These are phyloP conservation scores for Cotesia congregata DNA, from an alignment of 2,888 invertebrate species.

Conservation along the genomic window DNA sequence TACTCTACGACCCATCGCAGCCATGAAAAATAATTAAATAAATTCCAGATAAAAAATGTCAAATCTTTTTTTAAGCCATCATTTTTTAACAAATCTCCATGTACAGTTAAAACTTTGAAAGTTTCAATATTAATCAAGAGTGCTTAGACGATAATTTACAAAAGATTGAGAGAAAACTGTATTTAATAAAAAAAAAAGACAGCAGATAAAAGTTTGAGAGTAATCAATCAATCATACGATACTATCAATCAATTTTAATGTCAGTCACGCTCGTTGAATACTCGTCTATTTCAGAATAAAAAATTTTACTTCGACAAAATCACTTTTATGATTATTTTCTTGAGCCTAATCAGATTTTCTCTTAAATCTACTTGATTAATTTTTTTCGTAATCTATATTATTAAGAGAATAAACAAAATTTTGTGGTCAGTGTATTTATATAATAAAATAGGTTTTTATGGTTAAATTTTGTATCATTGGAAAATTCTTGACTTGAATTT, in stretches of 20 bases:
- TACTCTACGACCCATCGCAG: neutral
- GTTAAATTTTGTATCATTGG: too few relatives aligned
- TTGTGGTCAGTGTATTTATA: too few relatives aligned
- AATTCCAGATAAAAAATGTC: neutral
- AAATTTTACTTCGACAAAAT: conserved; percentile 2
- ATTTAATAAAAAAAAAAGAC: conserved; percentile 22
- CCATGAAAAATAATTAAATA: neutral
- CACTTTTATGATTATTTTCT: neutral
- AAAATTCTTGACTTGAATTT: too few relatives aligned
- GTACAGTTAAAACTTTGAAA: neutral
- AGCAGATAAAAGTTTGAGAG: conserved; percentile 18
- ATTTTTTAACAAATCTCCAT: neutral
- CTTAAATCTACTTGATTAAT: neutral
- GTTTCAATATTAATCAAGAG: conserved; percentile 14
- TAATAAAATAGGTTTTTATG: too few relatives aligned
- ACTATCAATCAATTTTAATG: conserved; percentile 35
- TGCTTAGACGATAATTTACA: conserved; percentile 11
- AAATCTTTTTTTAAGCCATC: neutral
- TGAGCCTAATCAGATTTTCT: neutral
- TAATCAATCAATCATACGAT: conserved; percentile 37
- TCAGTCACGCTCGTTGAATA: conserved; percentile 24
- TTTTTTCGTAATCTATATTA: neutral
- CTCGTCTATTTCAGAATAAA: conserved; percentile 13
- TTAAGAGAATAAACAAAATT: too few relatives aligned
- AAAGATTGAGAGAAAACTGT: conserved; percentile 25